phyloP scores from a whole-genome alignment of 2,797 vertebrate genomes.

The Ptychobarbus kaznakovi region DNA sequence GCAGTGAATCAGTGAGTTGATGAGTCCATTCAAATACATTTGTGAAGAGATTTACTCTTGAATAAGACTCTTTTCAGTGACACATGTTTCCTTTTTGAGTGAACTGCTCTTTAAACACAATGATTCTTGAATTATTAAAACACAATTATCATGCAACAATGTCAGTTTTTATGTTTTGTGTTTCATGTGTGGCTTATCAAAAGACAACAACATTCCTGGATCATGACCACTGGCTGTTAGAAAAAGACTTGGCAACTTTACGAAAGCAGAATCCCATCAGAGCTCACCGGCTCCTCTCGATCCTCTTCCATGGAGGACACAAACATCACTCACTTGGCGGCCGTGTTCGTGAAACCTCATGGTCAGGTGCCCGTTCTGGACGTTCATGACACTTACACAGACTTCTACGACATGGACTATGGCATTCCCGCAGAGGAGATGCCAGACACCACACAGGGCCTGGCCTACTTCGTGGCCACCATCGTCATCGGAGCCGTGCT shows the following conservation, averaged over 20 bases:
- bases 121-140: neutral
- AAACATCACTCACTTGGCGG: constrained; percentile 70
- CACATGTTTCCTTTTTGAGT: neutral
- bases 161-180: neutral
- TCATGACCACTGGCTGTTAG: neutral
- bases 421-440: constrained; percentile 85
- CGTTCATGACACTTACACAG: constrained; percentile 74
- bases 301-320: constrained; percentile 68
- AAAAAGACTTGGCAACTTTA: neutral
- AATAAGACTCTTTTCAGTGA: neutral
- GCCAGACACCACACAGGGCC: constrained; percentile 89
- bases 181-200: neutral
- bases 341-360: constrained; percentile 63
- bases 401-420: constrained; percentile 84
- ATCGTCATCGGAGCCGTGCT: constrained; percentile 90
- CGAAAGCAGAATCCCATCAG: neutral
- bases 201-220: neutral
- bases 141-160: too few relatives aligned
- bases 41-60: neutral
- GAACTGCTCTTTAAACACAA: neutral
- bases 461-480: constrained; percentile 90
- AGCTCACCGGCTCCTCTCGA: neutral
- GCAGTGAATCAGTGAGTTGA: neutral
- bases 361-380: constrained; percentile 37
- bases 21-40: neutral